These are phyloP conservation scores for Barypeithes pellucidus DNA, from an alignment of 2,888 invertebrate species.

Conservation along the genomic window DNA sequence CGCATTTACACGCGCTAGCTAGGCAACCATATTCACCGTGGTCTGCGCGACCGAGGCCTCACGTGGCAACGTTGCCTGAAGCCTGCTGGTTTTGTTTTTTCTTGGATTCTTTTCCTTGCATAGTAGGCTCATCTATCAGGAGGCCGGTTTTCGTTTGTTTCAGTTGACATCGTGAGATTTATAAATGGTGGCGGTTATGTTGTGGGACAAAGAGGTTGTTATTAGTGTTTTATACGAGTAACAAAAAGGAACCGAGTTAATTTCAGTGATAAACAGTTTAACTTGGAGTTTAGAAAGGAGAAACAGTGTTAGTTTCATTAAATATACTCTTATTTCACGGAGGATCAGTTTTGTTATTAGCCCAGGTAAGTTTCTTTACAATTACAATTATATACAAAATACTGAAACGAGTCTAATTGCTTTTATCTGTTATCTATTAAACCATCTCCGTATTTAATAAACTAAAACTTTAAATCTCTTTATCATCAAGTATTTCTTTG, in stretches of 20 bases:
- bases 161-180: conserved; percentile 34
- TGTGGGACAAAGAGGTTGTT: conserved; percentile 46
- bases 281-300: conserved; percentile 1
- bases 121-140: conserved; percentile 27
- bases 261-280: conserved; percentile 24
- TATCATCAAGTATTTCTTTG: background rate
- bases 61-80: conserved; percentile 51
- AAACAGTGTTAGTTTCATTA: conserved; percentile 9
- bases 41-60: conserved; percentile 32
- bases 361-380: background rate
- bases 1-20: conserved; percentile 32
- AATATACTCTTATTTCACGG: background rate
- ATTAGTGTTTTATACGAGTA: conserved; percentile 13
- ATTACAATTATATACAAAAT: background rate
- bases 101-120: conserved; percentile 33
- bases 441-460: background rate
- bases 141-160: conserved; percentile 43
- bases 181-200: conserved; percentile 38
- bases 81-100: conserved; percentile 39
- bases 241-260: conserved; percentile 20
- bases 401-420: background rate
- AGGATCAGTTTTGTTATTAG: conserved; percentile 12
- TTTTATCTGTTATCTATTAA: background rate
- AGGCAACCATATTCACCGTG: conserved; percentile 31
- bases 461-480: background rate